Evolutionary conservation across 1,140 invertebrate genomes (phyloP), one percentile per base, ranked within the genome.

Genomic region (Himalopsyche phryganea): DNA sequence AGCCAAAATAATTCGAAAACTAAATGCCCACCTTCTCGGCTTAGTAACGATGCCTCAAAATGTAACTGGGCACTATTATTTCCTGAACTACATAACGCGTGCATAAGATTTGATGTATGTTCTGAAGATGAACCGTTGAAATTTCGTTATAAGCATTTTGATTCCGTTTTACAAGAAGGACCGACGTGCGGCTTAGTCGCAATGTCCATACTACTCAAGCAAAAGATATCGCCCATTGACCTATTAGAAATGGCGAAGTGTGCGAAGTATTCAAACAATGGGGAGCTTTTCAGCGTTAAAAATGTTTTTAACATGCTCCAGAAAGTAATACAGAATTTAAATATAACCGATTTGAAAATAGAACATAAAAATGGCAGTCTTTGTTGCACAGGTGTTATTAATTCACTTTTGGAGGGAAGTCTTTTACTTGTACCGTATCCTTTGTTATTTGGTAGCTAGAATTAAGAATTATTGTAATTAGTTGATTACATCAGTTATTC

Each of bases 271-370:
- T 90, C 88, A 5, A 83, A 84, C 61, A 86, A 89, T 65, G 91
- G 92, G 2, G 92, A 94, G 81, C 88, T 94, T 74, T 92, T 93
- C 66, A 91, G 89, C 69, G 87, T 84, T 9, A 79, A 84, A 57
- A 79, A 85, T 65, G 86, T 91, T 81, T 71, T 13, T 73, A 78
- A 60, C 68, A 89, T 45, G 80, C 83, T 19, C 80, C 80, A 50
- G 74, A 80, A 60, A 60, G 71, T 9, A 69, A 48, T 40, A 17
- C 15, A 20, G 10, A 33, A 10, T 33, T 47, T 52, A 15, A 53
- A 49, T 45, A 13, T 14, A 18, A 13, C 6, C 11, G 14, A 46
- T 15, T 45, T 50, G 1, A 35, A 45, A 35, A 10, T 47, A 2
- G 45, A 64, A 36, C 32, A 41, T 50, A 66, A 67, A 54, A 62